phyloP scores from a whole-genome alignment of 2,888 invertebrate genomes.

The Andrena flavipes region DNA sequence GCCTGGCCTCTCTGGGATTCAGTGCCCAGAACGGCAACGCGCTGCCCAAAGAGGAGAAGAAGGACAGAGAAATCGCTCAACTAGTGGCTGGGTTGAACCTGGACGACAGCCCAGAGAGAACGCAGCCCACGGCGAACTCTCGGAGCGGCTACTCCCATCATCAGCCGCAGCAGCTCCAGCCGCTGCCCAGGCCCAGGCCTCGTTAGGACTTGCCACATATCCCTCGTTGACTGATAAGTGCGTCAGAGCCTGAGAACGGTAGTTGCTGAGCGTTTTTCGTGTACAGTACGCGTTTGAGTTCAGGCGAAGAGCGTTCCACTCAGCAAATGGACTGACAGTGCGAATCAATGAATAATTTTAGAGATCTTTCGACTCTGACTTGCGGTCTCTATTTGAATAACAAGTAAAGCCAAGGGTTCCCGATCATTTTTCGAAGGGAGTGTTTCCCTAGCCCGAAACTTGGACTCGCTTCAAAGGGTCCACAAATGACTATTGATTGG shows the following conservation, averaged over 20 bases:
- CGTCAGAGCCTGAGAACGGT: slow-evolving; percentile 2
- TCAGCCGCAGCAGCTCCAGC: slow-evolving; percentile 75
- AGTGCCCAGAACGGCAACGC: slow-evolving; percentile 89
- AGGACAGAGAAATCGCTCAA: slow-evolving; percentile 96
- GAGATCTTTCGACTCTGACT: background rate
- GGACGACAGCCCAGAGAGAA: slow-evolving; percentile 90
- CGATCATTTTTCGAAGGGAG: background rate
- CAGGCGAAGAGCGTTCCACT: background rate
- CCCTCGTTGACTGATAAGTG: slow-evolving; percentile 10
- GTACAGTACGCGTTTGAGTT: background rate
- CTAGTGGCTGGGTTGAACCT: slow-evolving; percentile 96
- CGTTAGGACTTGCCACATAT: slow-evolving; percentile 71
- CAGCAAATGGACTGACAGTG: background rate
- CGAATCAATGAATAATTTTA: background rate
- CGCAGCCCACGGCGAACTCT: slow-evolving; percentile 88
- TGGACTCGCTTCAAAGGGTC: background rate
- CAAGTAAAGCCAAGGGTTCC: background rate
- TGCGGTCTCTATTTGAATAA: background rate
- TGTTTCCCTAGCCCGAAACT: background rate
- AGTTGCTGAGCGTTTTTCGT: slow-evolving; percentile 4
- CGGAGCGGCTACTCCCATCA: slow-evolving; percentile 65
- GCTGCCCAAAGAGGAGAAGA: slow-evolving; percentile 87
- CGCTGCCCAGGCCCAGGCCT: slow-evolving; percentile 82
- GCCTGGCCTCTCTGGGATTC: slow-evolving; percentile 95
- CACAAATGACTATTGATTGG: background rate